Evolutionary conservation across 2,888 invertebrate species (phyloP), one percentile per base, ranked within the genome.

Genomic region (Chelonus formosanus): DNA sequence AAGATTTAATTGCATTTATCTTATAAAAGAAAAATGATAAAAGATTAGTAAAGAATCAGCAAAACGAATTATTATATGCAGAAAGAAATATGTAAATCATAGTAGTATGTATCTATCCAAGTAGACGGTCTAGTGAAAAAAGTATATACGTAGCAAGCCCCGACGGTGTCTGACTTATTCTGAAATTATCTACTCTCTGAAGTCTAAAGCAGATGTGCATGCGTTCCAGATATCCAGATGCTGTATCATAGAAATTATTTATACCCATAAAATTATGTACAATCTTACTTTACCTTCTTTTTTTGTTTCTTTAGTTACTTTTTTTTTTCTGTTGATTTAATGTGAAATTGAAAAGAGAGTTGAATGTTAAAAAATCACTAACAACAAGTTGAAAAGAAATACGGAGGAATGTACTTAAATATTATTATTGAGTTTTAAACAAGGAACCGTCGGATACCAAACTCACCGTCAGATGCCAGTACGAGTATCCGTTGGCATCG

Each of bases 381-480:
- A 20, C 20, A 1, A 20, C 1, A 20, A 20, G 20, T 20, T 20
- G 20, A 20, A 20, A 20, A 20, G 20, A 20, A 20, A 20, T 20
- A 20, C 20, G 20, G 20, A 20, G 20, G 20, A 20, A 20, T 20
- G 20, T 20, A 20, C 20, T 20, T 20, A 20, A 2, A 20, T 20
- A 20, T 20, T 20, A 20, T 20, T 20, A 20, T 20, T 20, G 20
- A 20, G 20, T 20, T 20, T 20, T 20, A 20, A 20, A 20, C 20
- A 20, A 20, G 34, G 7, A 31, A 34, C 61, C 47, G 57, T 61
- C 55, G 59, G 59, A 64, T 43, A 20, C 63, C 56, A 65, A 44
- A 62, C 55, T 35, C 36, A 55, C 56, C 68, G 68, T 56, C 61
- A 65, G 67, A 67, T 66, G 66, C 56, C 68, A 68, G 68, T 64